Evolutionary conservation across 2,888 invertebrate species (phyloP).

Genomic region (Harpalus rufipes): DNA sequence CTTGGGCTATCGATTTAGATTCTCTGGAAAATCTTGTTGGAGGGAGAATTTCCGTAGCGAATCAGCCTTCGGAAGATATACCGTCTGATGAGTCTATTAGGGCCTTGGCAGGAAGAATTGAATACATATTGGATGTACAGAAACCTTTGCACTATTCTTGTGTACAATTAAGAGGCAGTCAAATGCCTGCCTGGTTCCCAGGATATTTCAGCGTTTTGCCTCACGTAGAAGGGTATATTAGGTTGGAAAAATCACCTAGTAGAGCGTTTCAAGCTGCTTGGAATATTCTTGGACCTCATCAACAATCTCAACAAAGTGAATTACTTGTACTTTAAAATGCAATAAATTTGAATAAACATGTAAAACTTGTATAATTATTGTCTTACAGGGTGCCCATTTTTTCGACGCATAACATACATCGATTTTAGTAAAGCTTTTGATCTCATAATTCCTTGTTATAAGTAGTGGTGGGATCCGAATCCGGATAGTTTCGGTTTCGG

Average conservation of each 20-base stretch:
- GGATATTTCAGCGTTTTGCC: constrained; percentile 27
- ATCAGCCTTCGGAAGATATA: not conserved
- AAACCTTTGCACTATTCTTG: constrained; percentile 30
- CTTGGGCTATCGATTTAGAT: constrained; percentile 19
- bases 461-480: too few relatives aligned
- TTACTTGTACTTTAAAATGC: constrained; percentile 10
- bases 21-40: constrained; percentile 31
- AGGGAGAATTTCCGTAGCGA: not conserved
- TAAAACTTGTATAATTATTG: too few relatives aligned
- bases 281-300: constrained; percentile 18
- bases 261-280: constrained; percentile 8
- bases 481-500: too few relatives aligned
- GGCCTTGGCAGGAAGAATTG: not conserved
- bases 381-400: too few relatives aligned
- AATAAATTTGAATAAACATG: not conserved
- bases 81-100: constrained; percentile 30
- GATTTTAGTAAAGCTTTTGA: too few relatives aligned
- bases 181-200: constrained; percentile 39
- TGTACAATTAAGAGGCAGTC: constrained; percentile 30
- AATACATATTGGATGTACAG: constrained; percentile 34
- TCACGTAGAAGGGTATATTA: constrained; percentile 11
- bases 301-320: constrained; percentile 20
- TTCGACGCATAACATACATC: too few relatives aligned
- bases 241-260: constrained; percentile 21
- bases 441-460: too few relatives aligned